Percentiles rank a stretch among this genome's conserved stretches.
These are phyloP conservation scores for Cyanocitta stelleri DNA, from an alignment of 2,113 vertebrate species.

Conservation along the genomic window DNA sequence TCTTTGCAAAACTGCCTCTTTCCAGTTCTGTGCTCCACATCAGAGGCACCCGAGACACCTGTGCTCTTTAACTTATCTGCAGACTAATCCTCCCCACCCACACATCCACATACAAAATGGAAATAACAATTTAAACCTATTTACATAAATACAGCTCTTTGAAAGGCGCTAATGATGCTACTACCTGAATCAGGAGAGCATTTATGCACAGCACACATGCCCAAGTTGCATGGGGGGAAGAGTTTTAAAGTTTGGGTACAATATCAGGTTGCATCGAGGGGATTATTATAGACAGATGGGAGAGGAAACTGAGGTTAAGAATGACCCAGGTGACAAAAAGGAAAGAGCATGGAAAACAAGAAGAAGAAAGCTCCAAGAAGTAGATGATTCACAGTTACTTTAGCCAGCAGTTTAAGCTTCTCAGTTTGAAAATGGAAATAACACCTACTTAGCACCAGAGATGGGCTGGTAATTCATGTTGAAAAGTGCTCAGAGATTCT, in stretches of 20 bases:
- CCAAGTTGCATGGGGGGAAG: neutral
- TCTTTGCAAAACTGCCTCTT: neutral
- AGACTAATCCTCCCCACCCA: neutral
- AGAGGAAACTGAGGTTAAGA: neutral
- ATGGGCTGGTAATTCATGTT: neutral
- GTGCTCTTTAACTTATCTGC: neutral
- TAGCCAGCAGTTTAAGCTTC: neutral
- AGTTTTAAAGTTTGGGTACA: neutral
- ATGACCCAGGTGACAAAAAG: neutral
- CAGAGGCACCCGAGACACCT: neutral
- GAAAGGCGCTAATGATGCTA: neutral
- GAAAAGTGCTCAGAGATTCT: neutral
- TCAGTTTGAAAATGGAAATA: neutral
- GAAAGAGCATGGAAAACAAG: neutral
- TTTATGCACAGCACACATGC: neutral
- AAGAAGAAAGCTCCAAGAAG: neutral
- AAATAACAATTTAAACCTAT: slow-evolving; percentile 29
- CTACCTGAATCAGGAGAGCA: neutral
- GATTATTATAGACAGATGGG: neutral
- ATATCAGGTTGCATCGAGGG: neutral
- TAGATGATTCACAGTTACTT: neutral
- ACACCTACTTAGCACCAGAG: neutral
- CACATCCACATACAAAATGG: neutral
- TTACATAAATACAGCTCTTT: neutral
- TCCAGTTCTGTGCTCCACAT: neutral